Evolutionary conservation across 2,113 vertebrate genomes (phyloP).

Genomic region (Macrotus californicus): DNA sequence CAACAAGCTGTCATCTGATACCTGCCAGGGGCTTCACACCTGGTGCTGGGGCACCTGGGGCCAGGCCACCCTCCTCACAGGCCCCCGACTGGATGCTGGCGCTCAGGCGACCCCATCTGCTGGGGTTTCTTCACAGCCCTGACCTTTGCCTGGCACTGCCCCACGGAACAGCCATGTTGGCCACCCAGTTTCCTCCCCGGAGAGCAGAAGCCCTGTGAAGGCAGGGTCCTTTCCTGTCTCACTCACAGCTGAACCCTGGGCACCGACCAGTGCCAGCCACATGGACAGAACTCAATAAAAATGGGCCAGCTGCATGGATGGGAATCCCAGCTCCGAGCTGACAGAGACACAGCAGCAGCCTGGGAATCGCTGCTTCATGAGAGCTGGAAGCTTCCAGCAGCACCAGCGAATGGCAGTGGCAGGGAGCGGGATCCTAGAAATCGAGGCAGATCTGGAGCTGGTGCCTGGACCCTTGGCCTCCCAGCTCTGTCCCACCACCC

Average conservation of each 20-base stretch:
- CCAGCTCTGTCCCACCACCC: background rate
- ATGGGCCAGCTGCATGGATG: background rate
- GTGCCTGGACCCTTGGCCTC: background rate
- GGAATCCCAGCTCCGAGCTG: background rate
- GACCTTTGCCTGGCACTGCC: background rate
- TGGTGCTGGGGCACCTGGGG: background rate
- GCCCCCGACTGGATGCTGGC: background rate
- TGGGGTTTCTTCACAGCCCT: background rate
- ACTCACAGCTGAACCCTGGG: background rate
- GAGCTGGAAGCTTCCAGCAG: background rate
- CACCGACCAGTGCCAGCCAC: background rate
- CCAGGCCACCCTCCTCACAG: background rate
- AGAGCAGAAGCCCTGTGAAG: background rate
- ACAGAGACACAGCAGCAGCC: background rate
- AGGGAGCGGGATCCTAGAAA: background rate
- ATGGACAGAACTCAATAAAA: accelerated
- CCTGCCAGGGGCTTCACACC: background rate
- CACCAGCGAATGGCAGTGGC: background rate
- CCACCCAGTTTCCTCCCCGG: background rate
- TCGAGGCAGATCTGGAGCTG: background rate
- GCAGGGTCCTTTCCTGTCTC: background rate
- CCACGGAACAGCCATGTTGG: background rate
- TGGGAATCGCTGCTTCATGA: background rate
- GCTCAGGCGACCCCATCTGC: background rate
- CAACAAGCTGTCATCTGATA: background rate